Conservation (phyloP, 2,113 vertebrate species). For the Pterophyllum scalare region DNA sequence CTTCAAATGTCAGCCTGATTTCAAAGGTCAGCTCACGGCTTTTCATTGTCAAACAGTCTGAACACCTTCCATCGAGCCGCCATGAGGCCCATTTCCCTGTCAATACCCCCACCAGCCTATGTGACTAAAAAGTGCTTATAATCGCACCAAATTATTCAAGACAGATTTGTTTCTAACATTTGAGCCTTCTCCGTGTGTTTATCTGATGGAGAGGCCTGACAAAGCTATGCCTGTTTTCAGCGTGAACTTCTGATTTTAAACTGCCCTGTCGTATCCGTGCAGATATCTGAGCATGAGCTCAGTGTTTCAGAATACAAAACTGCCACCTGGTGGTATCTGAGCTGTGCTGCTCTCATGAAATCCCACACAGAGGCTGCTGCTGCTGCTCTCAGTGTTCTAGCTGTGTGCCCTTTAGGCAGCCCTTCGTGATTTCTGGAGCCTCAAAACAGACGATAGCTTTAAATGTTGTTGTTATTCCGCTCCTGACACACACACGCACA, state of each 20-base stretch:
- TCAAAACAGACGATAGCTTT: not conserved
- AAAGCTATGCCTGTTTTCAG: not conserved
- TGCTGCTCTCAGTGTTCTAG: not conserved
- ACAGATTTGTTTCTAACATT: not conserved
- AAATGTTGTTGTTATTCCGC: not conserved
- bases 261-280: not conserved
- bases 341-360: constrained; percentile 21
- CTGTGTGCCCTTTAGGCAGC: not conserved
- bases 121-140: not conserved
- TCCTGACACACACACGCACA: constrained; percentile 4
- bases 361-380: not conserved
- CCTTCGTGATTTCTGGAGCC: not conserved
- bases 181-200: not conserved
- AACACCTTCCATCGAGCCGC: constrained; percentile 13
- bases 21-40: constrained; percentile 32
- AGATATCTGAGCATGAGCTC: not conserved
- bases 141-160: not conserved
- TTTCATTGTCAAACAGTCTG: constrained; percentile 28
- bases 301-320: constrained; percentile 54
- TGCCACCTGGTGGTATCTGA: constrained; percentile 74
- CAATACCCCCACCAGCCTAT: not conserved
- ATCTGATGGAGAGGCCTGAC: not conserved
- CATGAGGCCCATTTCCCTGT: constrained; percentile 2
- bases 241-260: not conserved
- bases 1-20: constrained; percentile 38